phyloP scores from a whole-genome alignment of 2,888 invertebrate species.

The Hedya salicella region DNA sequence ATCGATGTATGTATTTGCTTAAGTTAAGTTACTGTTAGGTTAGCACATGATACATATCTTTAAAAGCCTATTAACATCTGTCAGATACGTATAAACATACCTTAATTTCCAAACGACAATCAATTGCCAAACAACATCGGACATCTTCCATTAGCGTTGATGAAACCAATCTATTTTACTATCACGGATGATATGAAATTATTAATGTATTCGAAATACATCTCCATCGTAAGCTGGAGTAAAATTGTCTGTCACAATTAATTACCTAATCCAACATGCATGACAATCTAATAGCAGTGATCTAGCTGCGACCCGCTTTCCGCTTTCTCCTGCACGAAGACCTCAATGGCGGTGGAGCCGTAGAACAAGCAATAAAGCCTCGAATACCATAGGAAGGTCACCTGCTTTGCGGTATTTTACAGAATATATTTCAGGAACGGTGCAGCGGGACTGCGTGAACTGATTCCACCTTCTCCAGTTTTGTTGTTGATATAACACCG shows the following conservation, averaged over 20 bases:
- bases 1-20: no score
- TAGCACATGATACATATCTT: neutral
- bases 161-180: constrained; percentile 21
- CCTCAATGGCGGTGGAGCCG: constrained; percentile 65
- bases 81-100: constrained; percentile 11
- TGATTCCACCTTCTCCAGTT: no score
- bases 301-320: constrained; percentile 79
- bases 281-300: constrained; percentile 82
- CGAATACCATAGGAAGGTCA: no score
- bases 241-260: constrained; percentile 78
- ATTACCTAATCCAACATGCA: constrained; percentile 80
- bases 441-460: no score
- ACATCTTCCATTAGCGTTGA: constrained; percentile 16
- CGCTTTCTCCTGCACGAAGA: constrained; percentile 82
- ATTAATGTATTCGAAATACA: constrained; percentile 41
- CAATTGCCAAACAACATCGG: constrained; percentile 15
- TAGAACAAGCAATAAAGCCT: constrained; percentile 46
- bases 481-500: no score
- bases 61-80: constrained; percentile 10
- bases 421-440: no score
- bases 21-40: no score
- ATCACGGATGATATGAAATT: constrained; percentile 31
- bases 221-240: constrained; percentile 51
- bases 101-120: constrained; percentile 11
- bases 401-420: no score